Evolutionary conservation across 1,140 invertebrate species (phyloP).

Genomic region (Leptoteleia sp.): DNA sequence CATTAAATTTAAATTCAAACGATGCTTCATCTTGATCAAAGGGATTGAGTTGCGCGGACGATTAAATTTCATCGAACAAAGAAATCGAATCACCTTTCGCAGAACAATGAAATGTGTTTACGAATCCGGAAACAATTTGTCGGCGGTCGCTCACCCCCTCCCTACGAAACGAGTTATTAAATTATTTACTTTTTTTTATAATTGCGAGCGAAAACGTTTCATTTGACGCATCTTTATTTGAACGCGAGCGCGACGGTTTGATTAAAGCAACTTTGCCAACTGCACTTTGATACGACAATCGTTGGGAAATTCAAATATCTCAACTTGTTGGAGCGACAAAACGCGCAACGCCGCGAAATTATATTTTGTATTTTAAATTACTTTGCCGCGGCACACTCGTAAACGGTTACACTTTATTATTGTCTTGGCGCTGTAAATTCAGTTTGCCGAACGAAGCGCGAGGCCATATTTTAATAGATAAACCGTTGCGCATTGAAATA

Average conservation of each 20-base stretch:
- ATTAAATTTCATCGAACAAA: slow-evolving; percentile 5
- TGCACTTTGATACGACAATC: neutral
- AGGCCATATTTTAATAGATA: neutral
- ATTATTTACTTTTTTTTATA: neutral
- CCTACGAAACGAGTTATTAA: slow-evolving; percentile 2
- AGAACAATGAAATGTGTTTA: neutral
- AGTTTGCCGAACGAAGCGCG: neutral
- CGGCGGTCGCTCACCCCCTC: neutral
- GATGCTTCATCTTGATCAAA: neutral
- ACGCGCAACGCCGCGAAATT: no score
- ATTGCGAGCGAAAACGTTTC: neutral
- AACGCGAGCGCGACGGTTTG: no score
- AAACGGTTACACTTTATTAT: no score
- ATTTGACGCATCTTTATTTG: neutral
- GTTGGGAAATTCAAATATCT: no score
- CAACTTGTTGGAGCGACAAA: no score
- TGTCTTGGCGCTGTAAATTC: no score
- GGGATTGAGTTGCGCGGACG: neutral
- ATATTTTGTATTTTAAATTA: no score
- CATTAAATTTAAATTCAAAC: no score
- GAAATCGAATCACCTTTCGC: slow-evolving; percentile 4
- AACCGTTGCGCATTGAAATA: neutral
- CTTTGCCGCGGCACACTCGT: no score
- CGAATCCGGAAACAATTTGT: slow-evolving; percentile 3
- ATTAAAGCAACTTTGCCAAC: neutral